Base-by-base conservation (phyloP, 1,140 invertebrate genomes). In the Rhyzopertha dominica region DNA sequence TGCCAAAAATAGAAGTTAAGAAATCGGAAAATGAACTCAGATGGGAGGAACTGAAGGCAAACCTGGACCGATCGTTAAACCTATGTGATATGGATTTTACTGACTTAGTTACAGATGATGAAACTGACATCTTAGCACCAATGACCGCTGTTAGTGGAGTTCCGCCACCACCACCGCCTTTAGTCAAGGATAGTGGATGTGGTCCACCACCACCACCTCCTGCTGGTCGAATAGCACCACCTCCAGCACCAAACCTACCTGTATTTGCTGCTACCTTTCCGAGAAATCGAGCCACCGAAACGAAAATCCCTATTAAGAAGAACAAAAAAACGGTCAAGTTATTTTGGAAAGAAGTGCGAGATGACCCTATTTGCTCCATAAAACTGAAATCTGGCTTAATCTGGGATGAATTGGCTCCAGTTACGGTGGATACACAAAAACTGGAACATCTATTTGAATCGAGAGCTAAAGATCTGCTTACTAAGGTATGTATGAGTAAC, bases 271-370 rank as follows among this genome's bases (percentile, higher is more conserved):
- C 53, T 5, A 59, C 49, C 26, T 68, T 76, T 1, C 71, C 74
- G 4, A 71, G 74, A 49, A 51, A 63, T 18, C 52, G 59, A 62
- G 31, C 41, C 65, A 44, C 59, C 58, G 61, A 73, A 62, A 70
- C 73, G 50, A 61, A 66, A 53, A 48, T 62, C 59, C 61, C 65
- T 4, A 72, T 78, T 13, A 87, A 85, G 61, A 96, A 96, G 66
- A 93, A 82, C 56, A 97, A 96, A 67, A 98, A 98, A 68, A 98
- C 95, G n/a, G 85, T 98, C 3, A 97, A 97, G 73, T 72, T 99
- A n/a, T 98, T 99, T 68, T 99, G 96, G 96, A 90, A 90, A 65
- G 92, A 98, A 72, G 82, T 92, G 4, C 77, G 87, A 48, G 90
- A 95, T 49, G 90, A 92, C 65, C 80, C 82, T 13, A 76, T 85